Evolutionary conservation across 2,113 vertebrate genomes (phyloP).

Genomic region (Pungitius pungitius): DNA sequence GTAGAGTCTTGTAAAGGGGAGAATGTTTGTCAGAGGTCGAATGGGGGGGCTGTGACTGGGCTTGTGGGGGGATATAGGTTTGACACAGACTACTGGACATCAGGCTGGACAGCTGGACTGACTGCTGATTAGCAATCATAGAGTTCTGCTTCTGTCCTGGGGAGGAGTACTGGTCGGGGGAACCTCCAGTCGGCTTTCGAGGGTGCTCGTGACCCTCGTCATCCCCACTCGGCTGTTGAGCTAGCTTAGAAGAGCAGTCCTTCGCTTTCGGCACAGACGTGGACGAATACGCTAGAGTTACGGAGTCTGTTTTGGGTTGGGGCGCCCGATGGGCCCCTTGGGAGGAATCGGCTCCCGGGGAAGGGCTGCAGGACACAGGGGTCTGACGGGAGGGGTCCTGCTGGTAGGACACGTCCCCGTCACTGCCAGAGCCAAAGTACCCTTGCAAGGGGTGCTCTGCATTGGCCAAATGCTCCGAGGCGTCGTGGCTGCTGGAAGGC

Average conservation of each 20-base stretch:
- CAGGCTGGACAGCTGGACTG: constrained; percentile 89
- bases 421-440: constrained; percentile 84
- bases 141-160: constrained; percentile 90
- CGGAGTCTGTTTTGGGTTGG: constrained; percentile 84
- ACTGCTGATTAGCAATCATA: constrained; percentile 92
- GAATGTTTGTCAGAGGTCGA: constrained; percentile 89
- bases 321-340: constrained; percentile 87
- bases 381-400: constrained; percentile 89
- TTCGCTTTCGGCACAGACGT: constrained; percentile 84
- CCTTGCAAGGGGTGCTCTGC: constrained; percentile 92
- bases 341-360: constrained; percentile 82
- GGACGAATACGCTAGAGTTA: constrained; percentile 87
- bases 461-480: constrained; percentile 89
- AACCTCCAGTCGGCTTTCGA: constrained; percentile 83
- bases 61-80: constrained; percentile 87
- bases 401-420: constrained; percentile 87
- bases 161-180: constrained; percentile 90
- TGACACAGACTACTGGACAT: constrained; percentile 91
- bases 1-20: constrained; percentile 89
- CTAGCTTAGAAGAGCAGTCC: constrained; percentile 86
- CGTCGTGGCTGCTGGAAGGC: constrained; percentile 93
- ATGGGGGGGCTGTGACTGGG: constrained; percentile 88
- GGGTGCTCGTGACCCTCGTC: constrained; percentile 85
- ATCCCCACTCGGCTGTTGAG: constrained; percentile 81
- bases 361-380: constrained; percentile 86